Evolutionary conservation across 2,888 invertebrate genomes (phyloP), one percentile per base, ranked within the genome.

Genomic region (Epinotia ramella): DNA sequence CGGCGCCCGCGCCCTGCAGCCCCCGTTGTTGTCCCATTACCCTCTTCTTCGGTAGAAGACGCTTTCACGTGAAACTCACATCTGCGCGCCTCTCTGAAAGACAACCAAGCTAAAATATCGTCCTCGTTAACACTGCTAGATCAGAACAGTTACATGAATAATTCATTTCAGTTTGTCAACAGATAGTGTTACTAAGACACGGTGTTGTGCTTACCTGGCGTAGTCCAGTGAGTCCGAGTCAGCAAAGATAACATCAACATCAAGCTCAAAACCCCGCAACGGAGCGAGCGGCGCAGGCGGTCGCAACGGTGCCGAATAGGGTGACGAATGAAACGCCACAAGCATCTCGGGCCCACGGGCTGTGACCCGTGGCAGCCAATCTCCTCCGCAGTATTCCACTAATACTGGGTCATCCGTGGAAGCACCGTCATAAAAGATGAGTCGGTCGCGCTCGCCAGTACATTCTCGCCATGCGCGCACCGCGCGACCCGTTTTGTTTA

Each of bases 191-290:
- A 28, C 3, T 5, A 28, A 28, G 6, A 33, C 5, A 20, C 4
- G 12, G 60, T 16, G 7, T 5, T 13, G 49, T 16, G 60, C 82
- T 81, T 46, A 94, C 94, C 94, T 95, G 3, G 97, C 97, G 86
- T 97, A 98, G 87, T 98, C 98, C 68, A 97, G 95, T 0, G 97
- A 97, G 84, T 98, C 98, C 0, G 97, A 98, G 86, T 98, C 98
- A 0, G 97, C 97, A 86, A 98, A 98, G 57, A 98, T 96, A 57
- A 98, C 97, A 83, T 97, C 97, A n/a, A 98, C 97, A 81, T 94
- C 93, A 63, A 98, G 95, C 85, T 98, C 98, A 84, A 98, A 97
- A 73, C 97, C 97, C 4, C 97, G 94, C 73, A 98, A 94, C 0
- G 97, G 96, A 0, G 96, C 96, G 66, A 95, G 96, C 4, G 96